Evolutionary conservation across 2,797 vertebrate species (phyloP).

Genomic region (Etheostoma perlongum): DNA sequence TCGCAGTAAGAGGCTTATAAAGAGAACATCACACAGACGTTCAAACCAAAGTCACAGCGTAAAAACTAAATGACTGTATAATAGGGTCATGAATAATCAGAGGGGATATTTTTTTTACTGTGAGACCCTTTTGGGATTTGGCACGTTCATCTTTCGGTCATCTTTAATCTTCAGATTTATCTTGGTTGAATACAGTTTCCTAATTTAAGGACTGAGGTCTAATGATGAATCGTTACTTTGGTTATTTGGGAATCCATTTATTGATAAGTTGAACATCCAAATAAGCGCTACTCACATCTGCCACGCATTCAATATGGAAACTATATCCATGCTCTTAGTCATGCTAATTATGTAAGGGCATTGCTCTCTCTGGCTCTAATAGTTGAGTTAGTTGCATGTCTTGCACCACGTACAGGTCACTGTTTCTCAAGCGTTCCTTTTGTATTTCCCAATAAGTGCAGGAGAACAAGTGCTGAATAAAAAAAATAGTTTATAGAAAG

Average conservation of each 20-base stretch:
- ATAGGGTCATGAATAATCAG: background rate
- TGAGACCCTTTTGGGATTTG: background rate
- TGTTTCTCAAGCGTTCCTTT: background rate
- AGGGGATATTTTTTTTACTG: background rate
- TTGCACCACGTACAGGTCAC: background rate
- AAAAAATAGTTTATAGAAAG: background rate
- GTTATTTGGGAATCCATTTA: background rate
- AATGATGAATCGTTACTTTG: background rate
- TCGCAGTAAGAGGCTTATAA: conserved; percentile 51
- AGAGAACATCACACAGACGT: conserved; percentile 29
- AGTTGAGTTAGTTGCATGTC: background rate
- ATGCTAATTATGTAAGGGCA: background rate
- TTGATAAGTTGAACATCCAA: background rate
- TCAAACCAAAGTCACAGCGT: background rate
- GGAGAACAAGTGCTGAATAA: background rate
- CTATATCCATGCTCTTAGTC: background rate
- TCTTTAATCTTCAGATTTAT: background rate
- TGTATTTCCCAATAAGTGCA: background rate
- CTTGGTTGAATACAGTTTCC: background rate
- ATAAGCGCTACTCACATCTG: background rate
- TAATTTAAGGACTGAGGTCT: background rate
- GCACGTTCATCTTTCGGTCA: background rate
- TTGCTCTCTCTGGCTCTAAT: background rate
- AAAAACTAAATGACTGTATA: background rate
- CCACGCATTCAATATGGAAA: background rate